Evolutionary conservation across 2,888 invertebrate species (phyloP).

Genomic region (Sinopyrophorus schimmeli): DNA sequence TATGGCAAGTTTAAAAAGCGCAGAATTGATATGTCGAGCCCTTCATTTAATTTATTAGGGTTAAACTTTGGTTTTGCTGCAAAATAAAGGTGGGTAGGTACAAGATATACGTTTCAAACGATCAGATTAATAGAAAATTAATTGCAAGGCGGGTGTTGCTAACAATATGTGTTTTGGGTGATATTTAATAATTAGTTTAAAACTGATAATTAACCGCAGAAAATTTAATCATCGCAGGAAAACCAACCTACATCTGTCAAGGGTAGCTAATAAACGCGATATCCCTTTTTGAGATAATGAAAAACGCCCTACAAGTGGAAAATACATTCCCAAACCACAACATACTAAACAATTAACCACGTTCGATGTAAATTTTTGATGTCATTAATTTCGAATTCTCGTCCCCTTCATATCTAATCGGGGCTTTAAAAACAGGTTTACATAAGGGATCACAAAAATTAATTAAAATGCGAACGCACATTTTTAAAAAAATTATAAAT

Average conservation of each 20-base stretch:
- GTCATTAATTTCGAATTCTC: constrained; percentile 5
- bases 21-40: neutral
- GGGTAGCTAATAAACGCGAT: constrained; percentile 5
- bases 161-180: constrained; percentile 12
- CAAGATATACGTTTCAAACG: neutral
- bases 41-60: neutral
- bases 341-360: constrained; percentile 7
- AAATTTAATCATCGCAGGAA: constrained; percentile 10
- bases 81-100: constrained; percentile 5
- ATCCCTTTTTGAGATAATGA: constrained; percentile 7
- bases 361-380: constrained; percentile 10
- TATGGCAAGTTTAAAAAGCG: neutral
- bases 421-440: constrained; percentile 7
- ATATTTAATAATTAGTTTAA: constrained; percentile 11
- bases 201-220: constrained; percentile 13
- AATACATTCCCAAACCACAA: constrained; percentile 9
- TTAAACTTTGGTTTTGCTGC: neutral
- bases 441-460: constrained; percentile 6
- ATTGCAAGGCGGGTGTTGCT: constrained; percentile 11
- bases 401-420: constrained; percentile 7
- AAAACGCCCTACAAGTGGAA: no score
- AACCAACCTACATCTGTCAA: constrained; percentile 8
- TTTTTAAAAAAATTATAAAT: no score
- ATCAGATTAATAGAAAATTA: constrained; percentile 13
- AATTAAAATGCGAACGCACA: constrained; percentile 8